Conservation (phyloP, 2,113 vertebrate species). For the Pteropus alecto region DNA sequence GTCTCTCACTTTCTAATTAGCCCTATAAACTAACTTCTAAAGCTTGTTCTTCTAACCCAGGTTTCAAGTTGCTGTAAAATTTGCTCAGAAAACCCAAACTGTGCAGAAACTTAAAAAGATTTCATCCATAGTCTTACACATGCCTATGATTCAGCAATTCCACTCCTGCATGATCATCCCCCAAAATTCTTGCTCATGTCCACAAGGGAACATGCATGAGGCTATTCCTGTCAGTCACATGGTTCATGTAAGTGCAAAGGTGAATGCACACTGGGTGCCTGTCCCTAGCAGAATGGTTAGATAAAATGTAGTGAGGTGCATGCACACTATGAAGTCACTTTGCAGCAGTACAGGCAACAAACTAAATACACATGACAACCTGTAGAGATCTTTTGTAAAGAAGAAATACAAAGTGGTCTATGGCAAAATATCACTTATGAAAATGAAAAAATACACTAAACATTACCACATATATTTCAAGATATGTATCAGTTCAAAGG, state of each 20-base stretch:
- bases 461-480: background rate
- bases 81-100: background rate
- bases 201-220: background rate
- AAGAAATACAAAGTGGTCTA: background rate
- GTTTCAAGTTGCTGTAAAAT: background rate
- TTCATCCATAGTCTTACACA: background rate
- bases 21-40: background rate
- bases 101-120: conserved; percentile 4
- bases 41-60: background rate
- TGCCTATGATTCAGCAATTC: background rate
- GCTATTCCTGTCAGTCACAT: background rate
- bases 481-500: background rate
- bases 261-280: background rate
- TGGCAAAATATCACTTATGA: background rate
- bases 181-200: background rate
- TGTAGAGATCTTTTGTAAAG: background rate
- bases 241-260: background rate
- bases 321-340: background rate
- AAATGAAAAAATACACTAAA: background rate
- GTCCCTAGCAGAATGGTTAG: background rate
- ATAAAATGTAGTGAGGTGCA: background rate
- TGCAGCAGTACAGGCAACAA: background rate
- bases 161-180: background rate
- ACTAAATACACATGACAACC: background rate
- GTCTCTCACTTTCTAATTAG: background rate